Base-by-base conservation (phyloP, 2,113 vertebrate genomes). In the Chloropsis hardwickii region DNA sequence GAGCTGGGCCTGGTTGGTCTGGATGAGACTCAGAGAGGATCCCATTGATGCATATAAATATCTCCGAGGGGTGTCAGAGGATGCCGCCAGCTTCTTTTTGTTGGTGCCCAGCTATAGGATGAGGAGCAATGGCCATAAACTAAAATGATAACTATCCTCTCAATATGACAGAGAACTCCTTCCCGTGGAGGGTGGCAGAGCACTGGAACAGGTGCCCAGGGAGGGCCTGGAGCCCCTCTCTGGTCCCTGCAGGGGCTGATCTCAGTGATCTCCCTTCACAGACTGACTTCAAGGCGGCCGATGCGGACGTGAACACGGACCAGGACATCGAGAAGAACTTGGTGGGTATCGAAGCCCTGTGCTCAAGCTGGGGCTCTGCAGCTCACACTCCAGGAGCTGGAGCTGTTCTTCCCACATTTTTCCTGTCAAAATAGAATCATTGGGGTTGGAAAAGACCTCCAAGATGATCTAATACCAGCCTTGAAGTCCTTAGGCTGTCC, bases 241-340 rank as follows among this genome's bases (percentile, higher is more conserved):
- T 7, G 87, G 42, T 22, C n/a, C 0, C 28, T 13, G 56, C 33
- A 10, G 27, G 29, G 3, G 5, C 87, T 85, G 10, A 96, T 12
- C 7, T 60, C 23, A 0, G 0, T 5, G 23, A 9, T 58, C 21
- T 95, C 53, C 67, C 73, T 54, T 86, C 79, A 24, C 97, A 99
- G 98, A 98, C 98, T 0, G 98, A 98, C 53, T 97, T 98, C 92
- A 98, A 97, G 97, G 97, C 97, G 0, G 91, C 97, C 2, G 98
- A 98, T 6, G 85, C 57, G 3, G 94, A 97, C 1, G 94, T 92
- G 78, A 98, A 56, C 97, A 98, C 98, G 3, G 98, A 98, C 39
- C 97, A 98, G 77, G 97, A 98, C n/a, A 98, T 98, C 20, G 98
- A 98, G 92, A 97, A 97, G 86, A 97, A 97, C 85, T 58, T 98